Percentiles rank a stretch among this genome's conserved stretches.
Evolutionary conservation across 1,140 invertebrate genomes (phyloP).

Genomic region (Oedothorax gibbosus): DNA sequence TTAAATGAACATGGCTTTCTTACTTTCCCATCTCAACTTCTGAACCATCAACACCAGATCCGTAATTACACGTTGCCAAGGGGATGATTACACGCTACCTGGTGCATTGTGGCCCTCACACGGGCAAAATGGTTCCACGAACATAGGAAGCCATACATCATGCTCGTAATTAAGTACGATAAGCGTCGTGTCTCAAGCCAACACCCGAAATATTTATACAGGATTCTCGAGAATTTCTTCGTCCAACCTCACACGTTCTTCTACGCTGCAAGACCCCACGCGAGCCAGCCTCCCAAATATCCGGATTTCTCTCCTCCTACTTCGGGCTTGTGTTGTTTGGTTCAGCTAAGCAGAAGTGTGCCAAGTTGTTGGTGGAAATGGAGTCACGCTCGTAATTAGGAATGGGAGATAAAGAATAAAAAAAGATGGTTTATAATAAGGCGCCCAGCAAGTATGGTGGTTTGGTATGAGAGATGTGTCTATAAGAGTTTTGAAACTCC

Average conservation of each 20-base stretch:
- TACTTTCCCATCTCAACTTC: too few species aligned
- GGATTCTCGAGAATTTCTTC: conserved; percentile 41
- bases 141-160: conserved; percentile 1
- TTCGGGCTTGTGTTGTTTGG: background rate
- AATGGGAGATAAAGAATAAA: too few species aligned
- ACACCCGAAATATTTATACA: conserved; percentile 42
- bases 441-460: too few species aligned
- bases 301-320: background rate
- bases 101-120: background rate
- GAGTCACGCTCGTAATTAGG: too few species aligned
- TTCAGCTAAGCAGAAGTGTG: too few species aligned
- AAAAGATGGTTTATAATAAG: too few species aligned
- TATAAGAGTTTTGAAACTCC: too few species aligned
- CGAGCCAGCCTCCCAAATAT: background rate
- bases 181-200: conserved; percentile 14
- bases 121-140: background rate
- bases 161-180: conserved; percentile 45
- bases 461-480: too few species aligned
- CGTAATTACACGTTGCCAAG: conserved; percentile 40
- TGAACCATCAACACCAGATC: conserved; percentile 4
- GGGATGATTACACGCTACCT: conserved; percentile 39
- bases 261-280: conserved; percentile 17
- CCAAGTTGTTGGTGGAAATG: too few species aligned
- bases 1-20: too few species aligned
- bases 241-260: conserved; percentile 32